Conservation (phyloP, 1,140 invertebrate genomes). For the Phortica variegata region DNA sequence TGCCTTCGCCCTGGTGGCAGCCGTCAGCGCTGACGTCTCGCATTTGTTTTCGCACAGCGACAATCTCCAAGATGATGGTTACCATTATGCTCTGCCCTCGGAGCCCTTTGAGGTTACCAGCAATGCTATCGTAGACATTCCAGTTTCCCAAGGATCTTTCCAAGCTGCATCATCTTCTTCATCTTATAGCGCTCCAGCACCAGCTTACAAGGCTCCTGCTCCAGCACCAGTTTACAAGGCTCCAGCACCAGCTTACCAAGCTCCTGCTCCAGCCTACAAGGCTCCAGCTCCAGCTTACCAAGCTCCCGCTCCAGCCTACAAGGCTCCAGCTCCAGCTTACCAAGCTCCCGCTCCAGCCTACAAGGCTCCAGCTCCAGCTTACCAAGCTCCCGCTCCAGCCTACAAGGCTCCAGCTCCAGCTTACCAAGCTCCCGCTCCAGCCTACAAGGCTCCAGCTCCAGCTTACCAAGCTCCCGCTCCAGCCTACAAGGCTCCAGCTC, state of each 20-base stretch:
- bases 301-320: background rate
- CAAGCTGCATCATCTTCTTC: slow-evolving; percentile 1
- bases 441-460: background rate
- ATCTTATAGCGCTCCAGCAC: background rate
- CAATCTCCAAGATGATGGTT: slow-evolving; percentile 50
- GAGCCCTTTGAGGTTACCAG: slow-evolving; percentile 17
- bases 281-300: slow-evolving; percentile 2
- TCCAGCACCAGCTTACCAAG: background rate
- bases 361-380: background rate
- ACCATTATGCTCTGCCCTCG: slow-evolving; percentile 36
- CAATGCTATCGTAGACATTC: slow-evolving; percentile 34
- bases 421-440: background rate
- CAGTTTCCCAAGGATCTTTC: slow-evolving; percentile 13
- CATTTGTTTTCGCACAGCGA: slow-evolving; percentile 49
- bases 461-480: background rate
- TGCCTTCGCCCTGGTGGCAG: slow-evolving; percentile 43
- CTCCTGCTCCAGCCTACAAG: background rate
- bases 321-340: background rate
- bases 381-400: background rate
- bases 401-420: background rate
- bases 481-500: background rate
- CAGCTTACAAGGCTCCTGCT: background rate
- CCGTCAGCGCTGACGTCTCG: slow-evolving; percentile 47
- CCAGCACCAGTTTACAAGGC: slow-evolving; percentile 5
- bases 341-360: slow-evolving; percentile 1